phyloP scores from a whole-genome alignment of 2,113 vertebrate species.

The Hyaena hyaena region DNA sequence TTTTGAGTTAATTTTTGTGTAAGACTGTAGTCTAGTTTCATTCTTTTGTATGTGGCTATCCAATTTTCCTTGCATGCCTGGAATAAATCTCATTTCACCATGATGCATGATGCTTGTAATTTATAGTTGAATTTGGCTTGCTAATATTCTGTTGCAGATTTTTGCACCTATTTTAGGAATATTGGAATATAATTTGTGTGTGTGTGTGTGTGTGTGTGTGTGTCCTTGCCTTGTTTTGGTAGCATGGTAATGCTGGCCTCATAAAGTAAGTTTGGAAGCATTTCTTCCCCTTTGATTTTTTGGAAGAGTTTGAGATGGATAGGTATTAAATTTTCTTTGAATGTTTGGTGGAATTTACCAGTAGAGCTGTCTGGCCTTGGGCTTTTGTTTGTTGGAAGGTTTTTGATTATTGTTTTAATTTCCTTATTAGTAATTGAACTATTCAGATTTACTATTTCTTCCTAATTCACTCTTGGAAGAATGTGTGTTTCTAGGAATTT shows the following conservation, averaged over 20 bases:
- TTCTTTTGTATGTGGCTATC: not conserved
- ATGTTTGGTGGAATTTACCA: not conserved
- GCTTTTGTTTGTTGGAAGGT: not conserved
- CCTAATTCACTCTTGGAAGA: not conserved
- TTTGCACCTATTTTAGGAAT: not conserved
- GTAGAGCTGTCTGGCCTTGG: not conserved
- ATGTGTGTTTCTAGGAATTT: not conserved
- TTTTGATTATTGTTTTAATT: not conserved
- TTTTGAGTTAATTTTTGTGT: not conserved
- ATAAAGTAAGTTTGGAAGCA: not conserved
- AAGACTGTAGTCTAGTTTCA: not conserved
- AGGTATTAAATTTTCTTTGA: not conserved
- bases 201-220: not conserved
- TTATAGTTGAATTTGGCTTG: not conserved
- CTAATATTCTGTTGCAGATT: not conserved
- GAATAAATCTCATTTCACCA: not conserved
- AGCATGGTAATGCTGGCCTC: not conserved
- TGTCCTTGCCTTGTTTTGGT: not conserved
- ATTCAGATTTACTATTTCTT: not conserved
- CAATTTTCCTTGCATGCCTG: not conserved
- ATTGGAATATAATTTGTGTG: not conserved
- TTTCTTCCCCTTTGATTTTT: not conserved
- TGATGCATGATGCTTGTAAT: not conserved
- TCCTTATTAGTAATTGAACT: not conserved
- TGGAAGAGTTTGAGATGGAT: not conserved